A percentile compares a stretch with the other conserved stretches of the same genome.
These are phyloP conservation scores for Tursiops truncatus DNA, from an alignment of 2,113 vertebrate species.

Conservation along the genomic window DNA sequence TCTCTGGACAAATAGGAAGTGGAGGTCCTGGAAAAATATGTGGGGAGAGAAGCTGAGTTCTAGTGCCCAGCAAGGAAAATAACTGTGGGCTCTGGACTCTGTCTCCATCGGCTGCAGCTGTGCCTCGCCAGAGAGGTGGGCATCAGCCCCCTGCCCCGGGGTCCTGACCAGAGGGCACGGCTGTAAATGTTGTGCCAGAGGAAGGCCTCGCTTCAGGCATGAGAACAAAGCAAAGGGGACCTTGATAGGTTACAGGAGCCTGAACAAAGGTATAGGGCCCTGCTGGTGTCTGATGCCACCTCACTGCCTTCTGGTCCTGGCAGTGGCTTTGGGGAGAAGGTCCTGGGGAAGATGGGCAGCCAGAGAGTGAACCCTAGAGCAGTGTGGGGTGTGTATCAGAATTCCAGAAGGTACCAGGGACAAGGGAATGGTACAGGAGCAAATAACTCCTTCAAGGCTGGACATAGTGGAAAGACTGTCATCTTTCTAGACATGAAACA, in stretches of 20 bases:
- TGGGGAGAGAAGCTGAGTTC: neutral
- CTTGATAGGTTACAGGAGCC: neutral
- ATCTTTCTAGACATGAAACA: neutral
- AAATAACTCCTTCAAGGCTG: neutral
- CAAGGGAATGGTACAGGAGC: neutral
- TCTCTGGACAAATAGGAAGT: neutral
- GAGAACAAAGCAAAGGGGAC: neutral
- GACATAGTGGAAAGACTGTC: neutral
- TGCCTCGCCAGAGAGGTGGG: fast-evolving
- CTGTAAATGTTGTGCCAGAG: fast-evolving
- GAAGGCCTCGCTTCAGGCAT: neutral
- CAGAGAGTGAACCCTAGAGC: neutral
- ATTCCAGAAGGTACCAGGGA: neutral
- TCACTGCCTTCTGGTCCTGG: neutral
- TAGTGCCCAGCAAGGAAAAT: neutral
- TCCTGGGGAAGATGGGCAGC: neutral
- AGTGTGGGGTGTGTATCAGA: too few relatives aligned
- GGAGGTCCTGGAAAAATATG: neutral
- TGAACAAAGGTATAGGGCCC: neutral
- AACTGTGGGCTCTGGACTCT: neutral
- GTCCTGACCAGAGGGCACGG: neutral
- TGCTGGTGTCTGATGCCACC: too few relatives aligned
- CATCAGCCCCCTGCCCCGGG: neutral
- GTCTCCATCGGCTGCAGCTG: fast-evolving
- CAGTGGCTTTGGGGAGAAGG: neutral